phyloP scores from a whole-genome alignment of 1,140 invertebrate genomes.

The Lamellibrachia luymesi region DNA sequence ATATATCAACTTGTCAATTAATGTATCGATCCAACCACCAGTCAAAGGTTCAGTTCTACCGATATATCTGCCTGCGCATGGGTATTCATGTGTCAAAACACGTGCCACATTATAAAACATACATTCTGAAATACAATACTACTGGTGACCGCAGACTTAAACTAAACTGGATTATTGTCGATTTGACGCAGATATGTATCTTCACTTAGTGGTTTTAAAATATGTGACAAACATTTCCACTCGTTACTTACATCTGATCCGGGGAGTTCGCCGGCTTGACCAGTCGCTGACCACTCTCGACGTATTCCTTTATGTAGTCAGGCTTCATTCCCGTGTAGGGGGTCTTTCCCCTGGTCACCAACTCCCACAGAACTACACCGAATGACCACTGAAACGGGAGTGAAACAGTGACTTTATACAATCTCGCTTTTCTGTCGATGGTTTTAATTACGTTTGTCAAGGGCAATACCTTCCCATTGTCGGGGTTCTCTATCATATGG shows the following conservation, averaged over 20 bases:
- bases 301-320: conserved; percentile 78
- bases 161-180: neutral
- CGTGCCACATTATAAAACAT: neutral
- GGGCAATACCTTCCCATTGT: neutral
- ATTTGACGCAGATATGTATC: too few species aligned
- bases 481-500: neutral
- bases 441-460: neutral
- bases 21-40: too few species aligned
- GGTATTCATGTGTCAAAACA: too few species aligned
- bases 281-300: conserved; percentile 78
- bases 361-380: conserved; percentile 86
- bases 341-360: conserved; percentile 79
- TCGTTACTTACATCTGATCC: conserved; percentile 77
- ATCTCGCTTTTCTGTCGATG: neutral
- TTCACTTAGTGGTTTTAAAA: neutral
- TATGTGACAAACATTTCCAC: neutral
- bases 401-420: neutral
- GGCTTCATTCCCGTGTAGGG: conserved; percentile 83
- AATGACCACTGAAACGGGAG: conserved; percentile 69
- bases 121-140: neutral
- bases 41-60: neutral
- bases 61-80: neutral
- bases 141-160: too few species aligned
- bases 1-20: neutral
- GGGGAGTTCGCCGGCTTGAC: conserved; percentile 85